These are phyloP conservation scores for Apodemia zela DNA, from an alignment of 2,888 invertebrate species.

Conservation along the genomic window DNA sequence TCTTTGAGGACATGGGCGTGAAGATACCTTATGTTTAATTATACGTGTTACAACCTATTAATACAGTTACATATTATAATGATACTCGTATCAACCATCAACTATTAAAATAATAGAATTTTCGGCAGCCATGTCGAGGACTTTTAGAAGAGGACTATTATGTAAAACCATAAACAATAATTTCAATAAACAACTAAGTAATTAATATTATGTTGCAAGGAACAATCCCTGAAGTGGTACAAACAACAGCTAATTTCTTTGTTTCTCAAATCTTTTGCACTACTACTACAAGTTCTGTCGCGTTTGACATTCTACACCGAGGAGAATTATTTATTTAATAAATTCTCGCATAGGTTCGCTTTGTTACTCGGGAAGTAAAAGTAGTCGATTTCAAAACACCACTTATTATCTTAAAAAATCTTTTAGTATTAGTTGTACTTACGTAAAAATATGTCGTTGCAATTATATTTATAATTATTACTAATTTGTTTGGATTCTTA, in stretches of 20 bases:
- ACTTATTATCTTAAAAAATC: too few relatives aligned
- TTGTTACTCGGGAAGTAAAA: too few relatives aligned
- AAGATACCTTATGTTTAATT: too few relatives aligned
- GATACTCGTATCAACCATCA: not conserved
- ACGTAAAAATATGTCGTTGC: too few relatives aligned
- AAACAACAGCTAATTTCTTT: slow-evolving; percentile 32
- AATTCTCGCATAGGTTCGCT: slow-evolving; percentile 16
- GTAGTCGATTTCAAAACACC: too few relatives aligned
- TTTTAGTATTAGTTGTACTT: too few relatives aligned
- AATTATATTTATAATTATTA: too few relatives aligned
- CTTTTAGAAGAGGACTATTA: not conserved
- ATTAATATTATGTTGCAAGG: slow-evolving; percentile 18
- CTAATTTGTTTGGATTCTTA: too few relatives aligned
- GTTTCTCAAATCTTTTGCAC: slow-evolving; percentile 41
- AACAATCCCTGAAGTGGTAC: slow-evolving; percentile 25
- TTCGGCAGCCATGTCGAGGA: not conserved
- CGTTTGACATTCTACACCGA: slow-evolving; percentile 40
- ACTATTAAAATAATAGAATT: not conserved
- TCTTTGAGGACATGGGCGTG: too few relatives aligned
- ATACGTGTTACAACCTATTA: not conserved
- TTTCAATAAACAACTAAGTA: slow-evolving; percentile 18
- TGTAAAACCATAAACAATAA: slow-evolving; percentile 11
- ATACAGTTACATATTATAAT: not conserved
- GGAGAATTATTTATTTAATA: slow-evolving; percentile 28
- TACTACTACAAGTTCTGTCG: slow-evolving; percentile 40